These are phyloP conservation scores for Cephus pygmeus DNA, from an alignment of 2,888 invertebrate species.

Conservation along the genomic window DNA sequence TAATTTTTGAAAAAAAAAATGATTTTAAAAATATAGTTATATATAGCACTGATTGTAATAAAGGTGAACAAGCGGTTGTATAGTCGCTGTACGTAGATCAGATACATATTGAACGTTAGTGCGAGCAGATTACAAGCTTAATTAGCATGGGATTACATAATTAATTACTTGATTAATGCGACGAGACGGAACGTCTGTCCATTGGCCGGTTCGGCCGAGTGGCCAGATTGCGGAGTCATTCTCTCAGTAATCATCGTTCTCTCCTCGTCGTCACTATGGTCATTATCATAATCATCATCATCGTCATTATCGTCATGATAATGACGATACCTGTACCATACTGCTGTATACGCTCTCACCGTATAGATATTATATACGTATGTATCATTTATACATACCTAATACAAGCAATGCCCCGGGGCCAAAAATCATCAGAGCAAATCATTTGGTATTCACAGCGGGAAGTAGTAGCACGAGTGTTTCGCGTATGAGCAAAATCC, in stretches of 20 bases:
- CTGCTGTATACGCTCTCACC: neutral
- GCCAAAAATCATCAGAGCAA: constrained; percentile 49
- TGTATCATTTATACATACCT: neutral
- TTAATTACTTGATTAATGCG: constrained; percentile 62
- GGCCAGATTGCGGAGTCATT: neutral
- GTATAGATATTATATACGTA: neutral
- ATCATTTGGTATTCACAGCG: constrained; percentile 51
- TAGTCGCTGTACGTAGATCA: constrained; percentile 18
- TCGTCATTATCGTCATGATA: constrained; percentile 9
- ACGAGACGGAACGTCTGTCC: constrained; percentile 59
- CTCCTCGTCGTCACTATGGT: constrained; percentile 5
- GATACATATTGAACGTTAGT: constrained; percentile 44
- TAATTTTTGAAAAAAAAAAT: neutral
- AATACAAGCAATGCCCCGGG: constrained; percentile 1
- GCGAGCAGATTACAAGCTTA: constrained; percentile 55
- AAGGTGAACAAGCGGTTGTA: neutral
- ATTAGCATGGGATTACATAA: constrained; percentile 63
- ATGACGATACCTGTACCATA: constrained; percentile 4
- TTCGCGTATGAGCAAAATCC: neutral
- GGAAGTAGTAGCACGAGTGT: constrained; percentile 28
- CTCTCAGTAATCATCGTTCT: neutral
- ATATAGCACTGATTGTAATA: neutral
- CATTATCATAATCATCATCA: constrained; percentile 20
- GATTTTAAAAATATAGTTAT: no score
- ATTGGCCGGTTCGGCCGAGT: constrained; percentile 22